phyloP scores from a whole-genome alignment of 1,140 invertebrate species.

The Diorhabda elongata region DNA sequence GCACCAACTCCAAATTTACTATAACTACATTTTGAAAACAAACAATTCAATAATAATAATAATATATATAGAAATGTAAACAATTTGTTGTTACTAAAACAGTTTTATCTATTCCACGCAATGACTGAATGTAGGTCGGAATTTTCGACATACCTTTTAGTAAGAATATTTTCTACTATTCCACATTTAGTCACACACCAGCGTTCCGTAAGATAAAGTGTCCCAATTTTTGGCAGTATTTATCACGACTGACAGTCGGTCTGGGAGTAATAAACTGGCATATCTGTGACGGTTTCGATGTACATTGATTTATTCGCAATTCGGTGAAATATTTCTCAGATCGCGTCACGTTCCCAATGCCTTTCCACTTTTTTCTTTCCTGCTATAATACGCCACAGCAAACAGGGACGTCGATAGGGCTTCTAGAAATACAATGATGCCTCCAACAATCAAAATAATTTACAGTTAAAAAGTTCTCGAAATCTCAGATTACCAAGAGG shows the following conservation, averaged over 20 bases:
- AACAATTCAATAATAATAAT: too few species aligned
- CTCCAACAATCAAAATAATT: too few species aligned
- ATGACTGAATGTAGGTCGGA: background rate
- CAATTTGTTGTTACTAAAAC: too few species aligned
- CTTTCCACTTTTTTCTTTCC: slow-evolving; percentile 23
- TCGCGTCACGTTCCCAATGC: slow-evolving; percentile 38
- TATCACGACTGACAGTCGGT: slow-evolving; percentile 3
- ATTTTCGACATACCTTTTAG: background rate
- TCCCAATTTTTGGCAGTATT: slow-evolving; percentile 9
- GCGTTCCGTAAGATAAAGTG: slow-evolving; percentile 1
- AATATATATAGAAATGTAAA: too few species aligned
- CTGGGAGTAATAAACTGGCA: slow-evolving; percentile 32
- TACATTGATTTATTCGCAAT: slow-evolving; percentile 44
- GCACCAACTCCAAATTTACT: too few species aligned
- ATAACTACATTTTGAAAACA: too few species aligned
- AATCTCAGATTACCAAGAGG: too few species aligned
- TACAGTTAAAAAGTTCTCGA: too few species aligned
- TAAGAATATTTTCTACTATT: background rate
- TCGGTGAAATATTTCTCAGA: slow-evolving; percentile 43
- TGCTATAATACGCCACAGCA: slow-evolving; percentile 10
- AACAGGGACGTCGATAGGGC: background rate
- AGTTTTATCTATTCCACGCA: too few species aligned
- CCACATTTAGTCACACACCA: background rate
- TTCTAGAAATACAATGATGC: too few species aligned
- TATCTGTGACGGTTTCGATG: slow-evolving; percentile 32